Evolutionary conservation across 1,140 invertebrate genomes (phyloP), one percentile per base, ranked within the genome.

Genomic region (Drosophila sechellia): DNA sequence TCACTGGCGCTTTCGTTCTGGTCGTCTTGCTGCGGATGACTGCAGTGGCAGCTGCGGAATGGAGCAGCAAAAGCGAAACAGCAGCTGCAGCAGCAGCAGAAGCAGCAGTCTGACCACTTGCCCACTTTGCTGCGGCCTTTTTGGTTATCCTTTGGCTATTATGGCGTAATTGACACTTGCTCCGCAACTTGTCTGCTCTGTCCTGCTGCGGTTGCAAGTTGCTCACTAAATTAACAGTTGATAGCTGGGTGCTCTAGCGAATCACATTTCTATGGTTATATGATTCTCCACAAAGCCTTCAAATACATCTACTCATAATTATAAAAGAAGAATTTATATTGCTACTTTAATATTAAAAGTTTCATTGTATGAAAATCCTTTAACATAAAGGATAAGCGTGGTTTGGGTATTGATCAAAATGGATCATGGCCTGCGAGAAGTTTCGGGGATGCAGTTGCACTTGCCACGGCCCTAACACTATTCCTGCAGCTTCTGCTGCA

Each of bases 111-210:
- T 79, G 68, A 84, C 84, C 84, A 80, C 65, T 86, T 66, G 72
- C 77, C 79, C 79, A 84, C 84, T 89, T 89, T 89, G 84, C 85
- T 80, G 85, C 79, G 84, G 85, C 73, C 68, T 83, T 87, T 89
- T 89, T 50, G 84, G 79, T 84, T 79, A 89, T 89, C 84, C 84
- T 75, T 84, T 89, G 55, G 84, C 84, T 60, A 89, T 89, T 83
- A 87, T 56, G 72, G 77, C 84, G 84, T 89, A 89, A 89, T 89
- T 89, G 84, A 89, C 84, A 89, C 84, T 89, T 80, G 71, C 76
- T 77, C 61, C 56, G 31, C 64, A 65, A 8, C 63, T 63, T 60
- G 39, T 43, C 66, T 50, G 39, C 31, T 13, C 43, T n/a, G 10
- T 52, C 4, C 27, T 10, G 15, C 35, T 55, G 56, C 35, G 27